These are phyloP conservation scores for Penaeus indicus DNA, from an alignment of 1,140 invertebrate species.

Conservation along the genomic window DNA sequence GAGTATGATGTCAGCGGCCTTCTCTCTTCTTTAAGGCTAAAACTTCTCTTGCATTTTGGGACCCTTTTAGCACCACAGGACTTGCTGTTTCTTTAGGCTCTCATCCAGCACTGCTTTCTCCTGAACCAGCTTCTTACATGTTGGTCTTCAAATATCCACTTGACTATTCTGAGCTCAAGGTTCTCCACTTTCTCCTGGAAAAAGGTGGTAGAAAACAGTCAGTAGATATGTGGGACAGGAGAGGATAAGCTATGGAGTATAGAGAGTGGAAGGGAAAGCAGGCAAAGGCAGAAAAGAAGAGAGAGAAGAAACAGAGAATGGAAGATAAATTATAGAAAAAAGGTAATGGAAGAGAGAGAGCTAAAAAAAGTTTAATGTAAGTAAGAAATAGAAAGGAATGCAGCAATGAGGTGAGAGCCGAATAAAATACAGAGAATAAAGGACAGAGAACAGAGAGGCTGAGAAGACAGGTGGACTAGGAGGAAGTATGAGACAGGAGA, in stretches of 20 bases:
- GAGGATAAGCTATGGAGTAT: background rate
- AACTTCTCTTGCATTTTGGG: constrained; percentile 38
- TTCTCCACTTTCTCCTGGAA: constrained; percentile 55
- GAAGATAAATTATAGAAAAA: too few relatives aligned
- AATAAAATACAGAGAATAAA: too few relatives aligned
- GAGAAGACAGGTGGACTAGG: too few relatives aligned
- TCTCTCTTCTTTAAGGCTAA: constrained; percentile 48
- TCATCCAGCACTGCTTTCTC: constrained; percentile 50
- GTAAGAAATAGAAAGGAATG: too few relatives aligned
- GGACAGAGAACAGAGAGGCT: too few relatives aligned
- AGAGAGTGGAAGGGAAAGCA: too few relatives aligned
- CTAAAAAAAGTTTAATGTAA: too few relatives aligned
- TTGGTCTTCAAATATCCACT: constrained; percentile 57
- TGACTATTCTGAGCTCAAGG: constrained; percentile 52
- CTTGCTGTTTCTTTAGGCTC: constrained; percentile 39
- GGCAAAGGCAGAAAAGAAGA: too few relatives aligned
- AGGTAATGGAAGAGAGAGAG: too few relatives aligned
- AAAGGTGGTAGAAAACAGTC: background rate
- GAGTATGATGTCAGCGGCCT: constrained; percentile 48
- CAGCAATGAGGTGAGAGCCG: too few relatives aligned
- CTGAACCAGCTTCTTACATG: constrained; percentile 56
- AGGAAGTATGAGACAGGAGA: too few relatives aligned
- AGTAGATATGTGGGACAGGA: background rate
- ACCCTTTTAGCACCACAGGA: constrained; percentile 36
- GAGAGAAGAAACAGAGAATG: too few relatives aligned